Conservation (phyloP, 2,113 vertebrate species). For the Callipepla squamata region DNA sequence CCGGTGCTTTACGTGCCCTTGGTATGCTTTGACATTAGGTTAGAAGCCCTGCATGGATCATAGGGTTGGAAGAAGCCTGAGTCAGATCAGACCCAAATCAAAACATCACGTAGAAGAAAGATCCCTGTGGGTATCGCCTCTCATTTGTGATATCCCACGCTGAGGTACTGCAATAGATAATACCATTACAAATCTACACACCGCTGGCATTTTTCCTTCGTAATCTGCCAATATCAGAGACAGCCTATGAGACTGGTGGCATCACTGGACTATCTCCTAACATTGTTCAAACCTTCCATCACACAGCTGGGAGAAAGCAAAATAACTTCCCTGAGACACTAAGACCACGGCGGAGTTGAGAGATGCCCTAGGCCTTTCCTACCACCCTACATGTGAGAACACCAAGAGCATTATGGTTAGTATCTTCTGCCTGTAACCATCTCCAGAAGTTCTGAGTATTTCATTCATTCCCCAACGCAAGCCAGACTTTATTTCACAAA, state of each 20-base stretch:
- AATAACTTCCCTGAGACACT: not conserved
- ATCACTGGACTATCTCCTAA: not conserved
- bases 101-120: not conserved
- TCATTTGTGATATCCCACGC: fast-evolving
- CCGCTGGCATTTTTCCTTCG: not conserved
- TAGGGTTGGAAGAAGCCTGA: not conserved
- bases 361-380: not conserved
- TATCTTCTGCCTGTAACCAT: not conserved
- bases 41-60: fast-evolving
- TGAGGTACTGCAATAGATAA: not conserved
- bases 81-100: not conserved
- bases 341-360: not conserved
- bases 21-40: not conserved
- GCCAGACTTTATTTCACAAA: not conserved
- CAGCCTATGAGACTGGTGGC: not conserved
- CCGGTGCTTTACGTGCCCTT: not conserved
- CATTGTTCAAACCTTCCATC: not conserved
- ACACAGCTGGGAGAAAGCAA: not conserved
- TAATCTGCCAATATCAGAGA: not conserved
- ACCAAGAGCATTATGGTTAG: not conserved
- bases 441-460: not conserved
- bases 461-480: not conserved
- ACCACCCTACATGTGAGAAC: not conserved
- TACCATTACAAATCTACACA: not conserved
- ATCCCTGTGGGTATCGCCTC: not conserved